These are phyloP conservation scores for Gerris lacustris DNA, from an alignment of 2,888 invertebrate species.

Conservation along the genomic window DNA sequence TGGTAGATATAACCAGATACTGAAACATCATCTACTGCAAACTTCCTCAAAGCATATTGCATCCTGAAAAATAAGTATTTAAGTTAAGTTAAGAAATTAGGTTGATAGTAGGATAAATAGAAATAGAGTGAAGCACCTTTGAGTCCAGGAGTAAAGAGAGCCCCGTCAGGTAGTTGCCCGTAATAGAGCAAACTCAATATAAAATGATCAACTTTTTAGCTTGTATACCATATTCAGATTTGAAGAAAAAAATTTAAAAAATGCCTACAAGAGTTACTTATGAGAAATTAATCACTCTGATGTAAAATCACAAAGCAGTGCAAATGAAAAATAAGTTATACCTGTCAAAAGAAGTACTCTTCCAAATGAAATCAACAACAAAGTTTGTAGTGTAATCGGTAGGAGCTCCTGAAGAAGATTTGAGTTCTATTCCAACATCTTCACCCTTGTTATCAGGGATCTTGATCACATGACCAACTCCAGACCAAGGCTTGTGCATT, in stretches of 20 bases:
- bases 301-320: background rate
- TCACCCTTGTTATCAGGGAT: slow-evolving; percentile 93
- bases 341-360: slow-evolving; percentile 95
- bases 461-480: slow-evolving; percentile 94
- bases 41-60: slow-evolving; percentile 86
- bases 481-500: slow-evolving; percentile 89
- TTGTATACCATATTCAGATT: too few relatives aligned
- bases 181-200: too few relatives aligned
- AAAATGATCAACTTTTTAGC: too few relatives aligned
- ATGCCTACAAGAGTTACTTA: too few relatives aligned
- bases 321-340: slow-evolving; percentile 32
- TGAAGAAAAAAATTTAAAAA: too few relatives aligned
- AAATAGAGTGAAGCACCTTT: too few relatives aligned
- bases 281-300: too few relatives aligned
- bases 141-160: too few relatives aligned
- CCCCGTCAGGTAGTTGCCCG: too few relatives aligned
- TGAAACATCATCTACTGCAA: slow-evolving; percentile 90
- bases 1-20: slow-evolving; percentile 98
- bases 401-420: slow-evolving; percentile 81
- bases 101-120: slow-evolving; percentile 4
- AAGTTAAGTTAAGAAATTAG: slow-evolving; percentile 15
- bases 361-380: slow-evolving; percentile 98
- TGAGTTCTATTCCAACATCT: slow-evolving; percentile 93
- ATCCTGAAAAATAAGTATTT: slow-evolving; percentile 49
- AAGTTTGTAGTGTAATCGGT: slow-evolving; percentile 90